Base-by-base conservation (phyloP, 2,113 vertebrate genomes). In the Rhombomys opimus region DNA sequence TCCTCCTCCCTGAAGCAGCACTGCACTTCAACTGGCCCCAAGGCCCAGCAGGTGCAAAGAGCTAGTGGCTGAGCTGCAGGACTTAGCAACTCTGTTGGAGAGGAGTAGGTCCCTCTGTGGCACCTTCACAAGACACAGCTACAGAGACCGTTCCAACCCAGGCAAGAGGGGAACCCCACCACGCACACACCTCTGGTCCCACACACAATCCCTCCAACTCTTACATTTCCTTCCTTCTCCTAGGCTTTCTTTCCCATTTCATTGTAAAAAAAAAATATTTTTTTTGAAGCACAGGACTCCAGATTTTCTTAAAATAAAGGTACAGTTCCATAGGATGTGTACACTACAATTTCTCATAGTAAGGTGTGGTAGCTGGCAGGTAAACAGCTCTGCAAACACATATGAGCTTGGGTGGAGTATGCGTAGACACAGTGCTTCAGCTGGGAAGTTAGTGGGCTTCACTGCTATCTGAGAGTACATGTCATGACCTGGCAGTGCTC, bases 401-500 rank as follows among this genome's bases (percentile, higher is more conserved):
- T 27, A 22, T 3, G 41, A 12, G 41, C 46, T n/a, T 35, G 25
- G 3, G 41, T 25, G 17, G 0, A 1, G 14, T 41, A 1, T 23
- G 17, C 23, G n/a, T 22, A 30, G 52, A 38, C 84, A 46, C 15
- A 65, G 11, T 61, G 5, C 65, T 41, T 75, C 54, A 2, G 35
- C 27, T 11, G 1, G 27, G 50, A 0, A 20, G 17, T 35, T 14
- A 6, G 38, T 2, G 8, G n/a, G 14, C 25, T 8, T 35, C 54
- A 17, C 2, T 25, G 22, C 32, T 35, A 12, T 52, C 27, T 9
- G 12, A 23, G 5, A 35, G 18, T 54, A 27, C 46, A 10, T 52
- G 63, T 5, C 25, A 3, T 0, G 17, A 57, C 3, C 13, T n/a
- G 13, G 57, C 7, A 7, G 15, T 4, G 30, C 15, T 2, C 23